Base-by-base conservation (phyloP, 2,888 invertebrate species). In the Heterodera filipjevi region DNA sequence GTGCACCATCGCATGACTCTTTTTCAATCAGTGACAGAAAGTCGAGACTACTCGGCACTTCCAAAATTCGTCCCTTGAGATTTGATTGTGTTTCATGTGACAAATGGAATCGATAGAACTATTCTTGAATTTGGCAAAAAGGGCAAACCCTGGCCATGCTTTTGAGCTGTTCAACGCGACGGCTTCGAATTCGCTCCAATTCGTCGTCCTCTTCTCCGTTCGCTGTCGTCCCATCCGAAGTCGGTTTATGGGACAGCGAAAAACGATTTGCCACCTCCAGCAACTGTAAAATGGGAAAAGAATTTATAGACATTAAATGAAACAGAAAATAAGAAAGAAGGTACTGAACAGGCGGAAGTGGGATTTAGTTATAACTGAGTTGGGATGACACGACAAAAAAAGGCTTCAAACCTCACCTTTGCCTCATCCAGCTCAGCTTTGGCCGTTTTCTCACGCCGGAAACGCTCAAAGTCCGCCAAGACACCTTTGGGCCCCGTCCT, bases 11-110 rank as follows among this genome's bases (percentile, higher is more conserved):
- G 53, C 27, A 30, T 8, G 32, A 76, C 14, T 76, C 72, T 66
- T 76, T 46, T n/a, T 82, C 83, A 39, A 80, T 72, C 39, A 81
- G 70, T 35, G 75, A 35, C 3, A 83, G 66, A 59, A 82, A 81
- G 39, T 82, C 53, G 16, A 85, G 84, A 81, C 85, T 85, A 64
- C 81, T 76, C 8, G 81, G 77, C 74, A 87, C 81, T 72, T 87
- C 86, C 35, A 85, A 79, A n/a, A 87, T 81, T 75, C 82, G 79
- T 79, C 85, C 77, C 79, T 79, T 30, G 78, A 81, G 81, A 87
- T 81, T 46, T 10, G 27, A 14, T 8, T 8, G 30, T 12, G 66
- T 0, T 33, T 30, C 19, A 27, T 66, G n/a, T n/a, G n/a, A n/a
- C n/a, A n/a, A n/a, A n/a, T n/a, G n/a, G n/a, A n/a, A n/a, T n/a